phyloP scores from a whole-genome alignment of 2,888 invertebrate species.

The Julus scandinavius region DNA sequence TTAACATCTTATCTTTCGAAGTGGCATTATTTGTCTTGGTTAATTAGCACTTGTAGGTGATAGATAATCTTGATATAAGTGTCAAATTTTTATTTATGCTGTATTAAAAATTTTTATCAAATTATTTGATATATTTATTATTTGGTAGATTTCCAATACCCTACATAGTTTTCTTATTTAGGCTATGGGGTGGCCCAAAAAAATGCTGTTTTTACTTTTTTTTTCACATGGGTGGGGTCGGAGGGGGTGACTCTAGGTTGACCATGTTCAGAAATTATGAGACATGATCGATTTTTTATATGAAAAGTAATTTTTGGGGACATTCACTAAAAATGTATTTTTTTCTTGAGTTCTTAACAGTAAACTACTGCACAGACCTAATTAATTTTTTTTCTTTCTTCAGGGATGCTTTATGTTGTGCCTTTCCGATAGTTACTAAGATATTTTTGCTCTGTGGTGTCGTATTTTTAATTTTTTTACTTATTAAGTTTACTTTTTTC shows the following conservation, averaged over 20 bases:
- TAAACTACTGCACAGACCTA: neutral
- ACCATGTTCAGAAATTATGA: neutral
- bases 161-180: neutral
- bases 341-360: neutral
- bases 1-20: too few species aligned
- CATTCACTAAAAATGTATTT: neutral
- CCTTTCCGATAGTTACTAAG: neutral
- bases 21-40: too few species aligned
- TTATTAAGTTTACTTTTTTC: neutral
- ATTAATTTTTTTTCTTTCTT: neutral
- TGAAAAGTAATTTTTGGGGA: neutral
- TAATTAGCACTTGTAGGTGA: neutral
- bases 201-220: neutral
- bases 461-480: neutral
- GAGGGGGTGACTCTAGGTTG: neutral
- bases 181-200: constrained; percentile 10
- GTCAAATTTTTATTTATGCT: neutral
- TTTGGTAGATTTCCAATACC: neutral
- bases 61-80: neutral
- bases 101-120: neutral
- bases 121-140: neutral
- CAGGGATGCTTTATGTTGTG: neutral
- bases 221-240: neutral
- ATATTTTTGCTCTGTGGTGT: neutral
- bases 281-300: neutral